These are phyloP conservation scores for Pocillopora damicornis DNA, from an alignment of 64 coral and sea anemone species.

Conservation along the genomic window DNA sequence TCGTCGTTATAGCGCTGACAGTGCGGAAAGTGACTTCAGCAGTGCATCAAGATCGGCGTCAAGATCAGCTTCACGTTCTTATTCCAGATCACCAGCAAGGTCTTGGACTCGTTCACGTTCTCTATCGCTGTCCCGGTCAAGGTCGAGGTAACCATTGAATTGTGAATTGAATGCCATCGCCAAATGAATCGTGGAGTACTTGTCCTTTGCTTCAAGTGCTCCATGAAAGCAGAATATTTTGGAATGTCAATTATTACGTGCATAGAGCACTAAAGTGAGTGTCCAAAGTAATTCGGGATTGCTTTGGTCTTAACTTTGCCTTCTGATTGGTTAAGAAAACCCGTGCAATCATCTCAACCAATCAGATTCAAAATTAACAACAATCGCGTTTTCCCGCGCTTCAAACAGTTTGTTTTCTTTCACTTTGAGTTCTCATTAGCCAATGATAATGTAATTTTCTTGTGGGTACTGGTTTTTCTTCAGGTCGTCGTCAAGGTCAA, in stretches of 20 bases:
- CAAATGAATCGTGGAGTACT: no score
- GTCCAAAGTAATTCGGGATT: no score
- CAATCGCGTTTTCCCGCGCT: background rate
- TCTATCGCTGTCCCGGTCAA: constrained; percentile 52
- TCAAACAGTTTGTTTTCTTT: background rate
- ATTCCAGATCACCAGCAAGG: constrained; percentile 78
- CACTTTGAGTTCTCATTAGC: no score
- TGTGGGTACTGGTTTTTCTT: no score
- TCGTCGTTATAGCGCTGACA: constrained; percentile 71
- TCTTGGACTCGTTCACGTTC: constrained; percentile 85
- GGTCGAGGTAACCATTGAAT: constrained; percentile 9
- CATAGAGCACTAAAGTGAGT: no score
- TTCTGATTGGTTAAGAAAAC: no score
- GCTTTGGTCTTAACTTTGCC: no score
- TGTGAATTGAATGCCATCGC: background rate
- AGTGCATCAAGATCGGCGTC: constrained; percentile 83
- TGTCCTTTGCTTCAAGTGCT: no score
- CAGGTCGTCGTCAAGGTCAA: constrained; percentile 77
- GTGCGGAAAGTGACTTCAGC: constrained; percentile 76
- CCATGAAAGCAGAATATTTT: no score
- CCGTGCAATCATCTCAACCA: no score
- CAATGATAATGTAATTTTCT: no score
- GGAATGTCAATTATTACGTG: no score
- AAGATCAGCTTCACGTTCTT: constrained; percentile 77
- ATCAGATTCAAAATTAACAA: background rate